Base-by-base conservation (phyloP, 2,797 vertebrate genomes). In the Halcyon chelicuti region DNA sequence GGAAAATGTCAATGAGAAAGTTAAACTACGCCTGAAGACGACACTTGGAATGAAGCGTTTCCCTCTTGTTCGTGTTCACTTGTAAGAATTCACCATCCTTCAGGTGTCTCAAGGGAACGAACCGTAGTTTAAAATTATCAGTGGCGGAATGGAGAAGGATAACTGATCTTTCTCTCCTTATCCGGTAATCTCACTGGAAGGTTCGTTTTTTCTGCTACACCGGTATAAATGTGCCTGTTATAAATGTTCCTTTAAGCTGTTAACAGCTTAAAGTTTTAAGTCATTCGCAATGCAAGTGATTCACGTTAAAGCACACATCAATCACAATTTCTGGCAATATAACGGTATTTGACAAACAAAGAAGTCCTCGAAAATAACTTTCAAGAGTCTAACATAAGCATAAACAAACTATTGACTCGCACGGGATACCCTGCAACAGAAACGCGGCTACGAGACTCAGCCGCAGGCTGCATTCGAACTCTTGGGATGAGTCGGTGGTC, bases 71-170 rank as follows among this genome's bases (percentile, higher is more conserved):
- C 66, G 19, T 46, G 10, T 12, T 75, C 17, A 76, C 63, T 75
- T 37, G 46, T 37, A 76, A 86, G 73, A 90, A 73, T 29, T 78
- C 92, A 37, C 62, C 35, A 72, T 19, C 58, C 47, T 76, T 60
- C 90, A 52, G 62, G 70, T 60, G 51, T 20, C 90, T 47, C 88
- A 9, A 37, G 73, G 83, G 92, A 92, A 93, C 21, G 35, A 86
- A 51, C 18, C 9, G 6, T 5, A 72, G 47, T 77, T 67, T 90
- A 76, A 93, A 91, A 93, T 76, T n/a, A 52, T 78, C 81, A 46
- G 1, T 23, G 79, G 68, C 82, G 62, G 68, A 35, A 73, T 1
- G 12, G 60, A 76, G 65, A 42, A 76, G 44, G 44, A 61, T 26
- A 91, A 86, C 40, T 26, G 26, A 67, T 55, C 33, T 61, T 86